These are phyloP conservation scores for Ethmia dodecea DNA, from an alignment of 2,888 invertebrate genomes.

Conservation along the genomic window DNA sequence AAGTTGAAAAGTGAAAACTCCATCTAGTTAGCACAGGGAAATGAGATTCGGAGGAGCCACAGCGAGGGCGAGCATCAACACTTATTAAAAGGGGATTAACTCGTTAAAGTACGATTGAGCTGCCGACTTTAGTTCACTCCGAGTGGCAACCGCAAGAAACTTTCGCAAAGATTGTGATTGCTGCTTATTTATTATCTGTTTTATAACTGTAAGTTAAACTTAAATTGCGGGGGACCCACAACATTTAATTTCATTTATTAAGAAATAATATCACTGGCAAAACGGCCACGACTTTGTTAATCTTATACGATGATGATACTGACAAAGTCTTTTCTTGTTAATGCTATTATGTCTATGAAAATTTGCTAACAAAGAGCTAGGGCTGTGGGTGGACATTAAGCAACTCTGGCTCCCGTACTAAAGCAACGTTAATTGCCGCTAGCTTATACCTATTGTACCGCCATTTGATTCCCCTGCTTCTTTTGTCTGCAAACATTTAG, in stretches of 20 bases:
- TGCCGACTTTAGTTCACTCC: slow-evolving; percentile 33
- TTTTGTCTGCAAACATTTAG: slow-evolving; percentile 36
- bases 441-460: slow-evolving; percentile 10
- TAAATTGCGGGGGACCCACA: too few relatives aligned
- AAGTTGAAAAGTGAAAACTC: slow-evolving; percentile 27
- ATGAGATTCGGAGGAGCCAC: slow-evolving; percentile 44
- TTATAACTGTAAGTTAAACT: slow-evolving; percentile 11
- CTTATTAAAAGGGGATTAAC: slow-evolving; percentile 71
- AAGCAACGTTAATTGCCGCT: slow-evolving; percentile 13
- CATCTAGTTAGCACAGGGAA: slow-evolving; percentile 35
- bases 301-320: too few relatives aligned
- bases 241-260: too few relatives aligned
- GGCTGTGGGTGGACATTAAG: too few relatives aligned
- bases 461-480: slow-evolving; percentile 27
- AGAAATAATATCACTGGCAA: too few relatives aligned
- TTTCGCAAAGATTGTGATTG: slow-evolving; percentile 33
- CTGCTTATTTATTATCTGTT: slow-evolving; percentile 35
- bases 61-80: slow-evolving; percentile 53
- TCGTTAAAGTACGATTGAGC: slow-evolving; percentile 70
- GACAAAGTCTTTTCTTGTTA: too few relatives aligned
- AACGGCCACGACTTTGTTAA: too few relatives aligned
- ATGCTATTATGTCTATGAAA: too few relatives aligned
- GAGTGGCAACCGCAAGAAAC: slow-evolving; percentile 36
- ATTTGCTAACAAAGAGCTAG: too few relatives aligned
- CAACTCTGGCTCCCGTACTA: slow-evolving; percentile 5